Conservation (phyloP, 2,797 vertebrate species). For the Lagocephalus sceleratus region DNA sequence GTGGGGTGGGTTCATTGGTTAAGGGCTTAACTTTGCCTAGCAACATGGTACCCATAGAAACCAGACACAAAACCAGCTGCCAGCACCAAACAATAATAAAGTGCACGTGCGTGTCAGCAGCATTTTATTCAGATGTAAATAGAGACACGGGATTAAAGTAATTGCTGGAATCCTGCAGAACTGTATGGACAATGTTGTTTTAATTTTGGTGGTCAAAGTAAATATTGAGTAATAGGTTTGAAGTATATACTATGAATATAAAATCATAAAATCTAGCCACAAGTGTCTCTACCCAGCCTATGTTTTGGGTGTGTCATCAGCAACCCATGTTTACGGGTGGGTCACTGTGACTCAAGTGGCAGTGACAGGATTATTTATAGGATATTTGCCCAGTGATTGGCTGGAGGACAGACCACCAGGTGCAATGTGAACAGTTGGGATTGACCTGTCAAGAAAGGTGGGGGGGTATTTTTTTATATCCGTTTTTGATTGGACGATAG, state of each 20-base stretch:
- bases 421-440: constrained; percentile 54
- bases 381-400: constrained; percentile 74
- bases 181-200: neutral
- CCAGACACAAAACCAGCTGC: constrained; percentile 73
- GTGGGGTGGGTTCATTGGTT: constrained; percentile 74
- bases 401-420: constrained; percentile 65
- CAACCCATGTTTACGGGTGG: constrained; percentile 17
- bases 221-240: neutral
- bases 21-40: constrained; percentile 79
- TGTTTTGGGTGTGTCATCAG: constrained; percentile 29
- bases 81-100: constrained; percentile 59
- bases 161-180: constrained; percentile 18
- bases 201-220: neutral
- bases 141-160: neutral
- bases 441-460: constrained; percentile 33
- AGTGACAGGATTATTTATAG: constrained; percentile 74
- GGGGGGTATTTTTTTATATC: neutral
- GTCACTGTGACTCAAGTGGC: constrained; percentile 48
- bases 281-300: constrained; percentile 21
- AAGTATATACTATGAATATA: no score
- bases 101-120: constrained; percentile 33
- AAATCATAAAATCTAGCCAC: constrained; percentile 17
- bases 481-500: neutral
- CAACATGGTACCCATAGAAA: constrained; percentile 76
- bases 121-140: constrained; percentile 9